Percentiles rank a stretch among this genome's conserved stretches.
These are phyloP conservation scores for Hirundichthys speculiger DNA, from an alignment of 2,113 vertebrate genomes.

Conservation along the genomic window DNA sequence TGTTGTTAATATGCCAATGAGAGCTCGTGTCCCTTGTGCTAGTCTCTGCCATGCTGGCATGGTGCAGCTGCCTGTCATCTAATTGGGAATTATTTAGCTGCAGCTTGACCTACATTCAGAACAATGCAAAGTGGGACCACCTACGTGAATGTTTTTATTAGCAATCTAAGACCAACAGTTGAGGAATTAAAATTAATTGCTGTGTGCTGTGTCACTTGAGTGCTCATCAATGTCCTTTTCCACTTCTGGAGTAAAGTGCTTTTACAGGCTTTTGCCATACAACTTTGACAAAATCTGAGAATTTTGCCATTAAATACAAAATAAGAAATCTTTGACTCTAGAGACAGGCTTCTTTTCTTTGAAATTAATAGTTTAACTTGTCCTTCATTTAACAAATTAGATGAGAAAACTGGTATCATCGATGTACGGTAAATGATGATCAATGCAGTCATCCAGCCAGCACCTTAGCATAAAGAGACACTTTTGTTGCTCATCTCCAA, in stretches of 20 bases:
- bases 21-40: constrained; percentile 52
- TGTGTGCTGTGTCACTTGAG: constrained; percentile 36
- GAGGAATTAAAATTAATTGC: constrained; percentile 69
- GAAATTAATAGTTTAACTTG: neutral
- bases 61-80: constrained; percentile 67
- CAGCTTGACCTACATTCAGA: constrained; percentile 70
- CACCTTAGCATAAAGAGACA: no score
- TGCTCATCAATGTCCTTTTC: constrained; percentile 40
- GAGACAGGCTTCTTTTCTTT: neutral
- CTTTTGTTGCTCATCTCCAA: no score
- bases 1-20: constrained; percentile 77
- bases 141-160: constrained; percentile 71
- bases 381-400: neutral
- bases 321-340: neutral
- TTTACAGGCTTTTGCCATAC: constrained; percentile 1
- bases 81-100: constrained; percentile 66
- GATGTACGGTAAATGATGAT: no score
- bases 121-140: constrained; percentile 52
- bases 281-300: constrained; percentile 19
- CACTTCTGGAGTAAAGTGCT: constrained; percentile 23
- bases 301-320: constrained; percentile 12
- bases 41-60: constrained; percentile 59
- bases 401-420: no score
- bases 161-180: constrained; percentile 66
- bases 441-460: no score